A percentile compares a stretch with the other conserved stretches of the same genome.
Conservation (phyloP, 1,140 invertebrate genomes). For the Sinonovacula constricta region DNA sequence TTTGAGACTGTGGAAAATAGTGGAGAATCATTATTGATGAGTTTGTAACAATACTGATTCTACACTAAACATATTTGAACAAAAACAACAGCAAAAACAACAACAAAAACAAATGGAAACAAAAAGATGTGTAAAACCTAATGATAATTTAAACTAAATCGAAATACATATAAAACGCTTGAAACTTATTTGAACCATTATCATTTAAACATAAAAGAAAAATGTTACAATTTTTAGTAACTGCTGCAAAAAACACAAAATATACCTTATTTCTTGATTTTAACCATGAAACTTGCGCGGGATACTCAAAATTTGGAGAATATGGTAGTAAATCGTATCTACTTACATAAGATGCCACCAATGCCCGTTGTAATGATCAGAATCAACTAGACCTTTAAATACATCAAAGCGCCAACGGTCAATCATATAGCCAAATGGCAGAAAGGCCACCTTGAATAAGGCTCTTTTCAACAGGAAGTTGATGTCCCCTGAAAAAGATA, state of each 20-base stretch:
- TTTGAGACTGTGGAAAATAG: too few relatives aligned
- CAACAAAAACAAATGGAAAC: too few relatives aligned
- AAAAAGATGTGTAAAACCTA: too few relatives aligned
- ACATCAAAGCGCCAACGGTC: slow-evolving; percentile 50
- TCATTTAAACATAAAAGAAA: too few relatives aligned
- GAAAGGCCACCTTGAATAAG: slow-evolving; percentile 90
- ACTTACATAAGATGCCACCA: slow-evolving; percentile 48
- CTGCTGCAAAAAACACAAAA: not conserved
- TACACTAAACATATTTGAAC: too few relatives aligned
- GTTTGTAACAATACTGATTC: too few relatives aligned
- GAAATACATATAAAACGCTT: too few relatives aligned
- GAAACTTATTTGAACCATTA: too few relatives aligned
- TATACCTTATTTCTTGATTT: not conserved
- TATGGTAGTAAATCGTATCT: not conserved
- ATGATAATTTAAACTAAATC: too few relatives aligned
- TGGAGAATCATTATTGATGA: too few relatives aligned
- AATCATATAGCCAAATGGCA: slow-evolving; percentile 81
- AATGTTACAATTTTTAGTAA: not conserved
- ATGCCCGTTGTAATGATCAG: slow-evolving; percentile 19
- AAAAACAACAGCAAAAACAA: too few relatives aligned
- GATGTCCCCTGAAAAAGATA: too few relatives aligned
- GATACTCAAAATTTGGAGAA: not conserved
- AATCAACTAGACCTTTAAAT: slow-evolving; percentile 7
- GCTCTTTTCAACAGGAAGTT: slow-evolving; percentile 91
- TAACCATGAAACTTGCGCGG: not conserved